Evolutionary conservation across 1,140 invertebrate species (phyloP).

Genomic region (Trachymyrmex cornetzi): DNA sequence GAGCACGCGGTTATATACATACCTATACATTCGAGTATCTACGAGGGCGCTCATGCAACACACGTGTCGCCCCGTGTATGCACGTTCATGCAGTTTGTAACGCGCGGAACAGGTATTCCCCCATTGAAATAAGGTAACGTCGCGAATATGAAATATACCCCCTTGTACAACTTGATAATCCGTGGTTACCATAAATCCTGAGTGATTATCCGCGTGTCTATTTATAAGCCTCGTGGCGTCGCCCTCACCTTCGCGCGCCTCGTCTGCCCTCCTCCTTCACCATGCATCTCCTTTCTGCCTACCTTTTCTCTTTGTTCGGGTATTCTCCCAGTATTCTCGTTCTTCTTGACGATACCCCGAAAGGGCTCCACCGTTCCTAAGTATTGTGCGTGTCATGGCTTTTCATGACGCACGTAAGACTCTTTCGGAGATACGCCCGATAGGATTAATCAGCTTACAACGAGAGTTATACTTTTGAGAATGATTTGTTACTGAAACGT

Average conservation of each 20-base stretch:
- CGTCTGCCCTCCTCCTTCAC: conserved; percentile 37
- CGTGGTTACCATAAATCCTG: conserved; percentile 87
- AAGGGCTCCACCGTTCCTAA: conserved; percentile 58
- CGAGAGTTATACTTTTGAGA: conserved; percentile 58
- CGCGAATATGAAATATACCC: conserved; percentile 86
- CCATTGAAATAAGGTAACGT: conserved; percentile 86
- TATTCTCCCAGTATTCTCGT: conserved; percentile 66
- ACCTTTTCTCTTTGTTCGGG: conserved; percentile 69
- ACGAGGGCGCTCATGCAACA: conserved; percentile 65
- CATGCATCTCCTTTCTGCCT: conserved; percentile 66
- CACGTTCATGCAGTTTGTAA: conserved; percentile 77
- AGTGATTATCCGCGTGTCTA: conserved; percentile 87
- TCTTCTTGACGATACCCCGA: conserved; percentile 64
- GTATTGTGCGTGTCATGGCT: conserved; percentile 68
- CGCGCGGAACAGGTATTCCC: conserved; percentile 83
- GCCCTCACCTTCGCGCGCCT: conserved; percentile 70
- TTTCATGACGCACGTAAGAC: conserved; percentile 49
- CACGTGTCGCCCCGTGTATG: conserved; percentile 71
- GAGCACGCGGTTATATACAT: conserved; percentile 30
- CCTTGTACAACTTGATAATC: conserved; percentile 87
- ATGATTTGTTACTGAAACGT: conserved; percentile 74
- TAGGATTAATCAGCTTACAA: conserved; percentile 78
- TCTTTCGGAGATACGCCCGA: conserved; percentile 71
- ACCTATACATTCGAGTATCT: not conserved
- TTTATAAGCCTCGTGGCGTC: conserved; percentile 84